Conservation (phyloP, 2,888 invertebrate genomes). For the Drosophila tripunctata region DNA sequence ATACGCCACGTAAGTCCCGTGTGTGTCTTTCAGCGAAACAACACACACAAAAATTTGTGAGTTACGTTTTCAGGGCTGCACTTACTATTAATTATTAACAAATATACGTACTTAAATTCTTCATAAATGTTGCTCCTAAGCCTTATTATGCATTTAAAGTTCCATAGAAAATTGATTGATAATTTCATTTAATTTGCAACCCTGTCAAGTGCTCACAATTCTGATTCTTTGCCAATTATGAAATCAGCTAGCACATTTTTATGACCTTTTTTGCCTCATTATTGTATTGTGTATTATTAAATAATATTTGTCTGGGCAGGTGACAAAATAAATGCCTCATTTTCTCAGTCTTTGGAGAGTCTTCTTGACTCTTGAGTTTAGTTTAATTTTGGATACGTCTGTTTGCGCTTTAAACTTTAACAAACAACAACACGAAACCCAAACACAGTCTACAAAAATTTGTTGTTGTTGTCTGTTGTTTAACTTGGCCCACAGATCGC, state of each 20-base stretch:
- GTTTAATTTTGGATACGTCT: conserved; percentile 62
- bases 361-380: conserved; percentile 63
- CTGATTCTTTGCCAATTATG: conserved; percentile 22
- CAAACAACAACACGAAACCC: conserved; percentile 65
- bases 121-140: neutral
- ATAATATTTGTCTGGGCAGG: conserved; percentile 64
- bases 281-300: conserved; percentile 61
- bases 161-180: neutral
- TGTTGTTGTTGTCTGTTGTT: no score
- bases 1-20: conserved; percentile 55
- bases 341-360: conserved; percentile 41
- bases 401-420: conserved; percentile 62
- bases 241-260: conserved; percentile 45
- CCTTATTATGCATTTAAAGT: neutral
- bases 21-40: neutral
- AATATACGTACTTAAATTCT: neutral
- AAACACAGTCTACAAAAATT: conserved; percentile 38
- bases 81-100: neutral
- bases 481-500: conserved; percentile 62
- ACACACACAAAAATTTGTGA: conserved; percentile 1
- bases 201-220: no score
- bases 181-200: neutral
- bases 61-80: conserved; percentile 45
- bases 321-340: conserved; percentile 76
- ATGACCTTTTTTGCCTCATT: conserved; percentile 45